phyloP scores from a whole-genome alignment of 2,113 vertebrate genomes.

The Salvelinus fontinalis region DNA sequence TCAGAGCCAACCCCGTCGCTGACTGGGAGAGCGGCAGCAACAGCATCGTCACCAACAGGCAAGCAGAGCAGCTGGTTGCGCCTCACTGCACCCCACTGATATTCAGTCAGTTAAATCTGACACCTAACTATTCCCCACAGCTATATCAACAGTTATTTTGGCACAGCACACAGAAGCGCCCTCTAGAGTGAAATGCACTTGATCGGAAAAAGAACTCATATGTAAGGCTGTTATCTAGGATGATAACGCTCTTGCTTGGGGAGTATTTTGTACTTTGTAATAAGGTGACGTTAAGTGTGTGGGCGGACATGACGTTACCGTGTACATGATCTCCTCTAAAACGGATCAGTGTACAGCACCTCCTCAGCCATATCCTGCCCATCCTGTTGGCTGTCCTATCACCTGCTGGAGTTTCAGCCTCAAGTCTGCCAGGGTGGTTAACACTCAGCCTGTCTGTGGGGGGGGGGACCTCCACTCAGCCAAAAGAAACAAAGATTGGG shows the following conservation, averaged over 20 bases:
- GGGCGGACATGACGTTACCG: conserved; percentile 47
- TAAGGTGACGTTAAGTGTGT: conserved; percentile 52
- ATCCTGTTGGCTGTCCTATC: conserved; percentile 38
- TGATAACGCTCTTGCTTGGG: conserved; percentile 27
- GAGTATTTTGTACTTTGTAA: conserved; percentile 33
- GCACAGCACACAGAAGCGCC: too few relatives aligned
- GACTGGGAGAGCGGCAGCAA: conserved; percentile 99
- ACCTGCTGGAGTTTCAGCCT: conserved; percentile 32
- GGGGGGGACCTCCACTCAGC: conserved; percentile 20
- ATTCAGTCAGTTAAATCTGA: too few relatives aligned
- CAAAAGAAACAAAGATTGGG: conserved; percentile 30
- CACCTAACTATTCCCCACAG: too few relatives aligned
- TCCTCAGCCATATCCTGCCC: conserved; percentile 37
- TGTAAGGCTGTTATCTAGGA: too few relatives aligned
- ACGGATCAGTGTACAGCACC: conserved; percentile 26
- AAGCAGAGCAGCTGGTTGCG: conserved; percentile 37
- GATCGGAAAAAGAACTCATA: too few relatives aligned
- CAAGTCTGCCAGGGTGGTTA: conserved; percentile 35
- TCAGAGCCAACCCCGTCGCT: conserved; percentile 79
- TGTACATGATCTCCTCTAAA: conserved; percentile 55
- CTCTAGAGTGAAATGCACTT: too few relatives aligned
- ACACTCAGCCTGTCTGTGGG: conserved; percentile 29
- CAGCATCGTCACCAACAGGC: conserved; percentile 96
- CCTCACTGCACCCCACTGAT: too few relatives aligned
- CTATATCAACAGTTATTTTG: too few relatives aligned